These are phyloP conservation scores for Amia ocellicauda DNA, from an alignment of 2,113 vertebrate species.

Conservation along the genomic window DNA sequence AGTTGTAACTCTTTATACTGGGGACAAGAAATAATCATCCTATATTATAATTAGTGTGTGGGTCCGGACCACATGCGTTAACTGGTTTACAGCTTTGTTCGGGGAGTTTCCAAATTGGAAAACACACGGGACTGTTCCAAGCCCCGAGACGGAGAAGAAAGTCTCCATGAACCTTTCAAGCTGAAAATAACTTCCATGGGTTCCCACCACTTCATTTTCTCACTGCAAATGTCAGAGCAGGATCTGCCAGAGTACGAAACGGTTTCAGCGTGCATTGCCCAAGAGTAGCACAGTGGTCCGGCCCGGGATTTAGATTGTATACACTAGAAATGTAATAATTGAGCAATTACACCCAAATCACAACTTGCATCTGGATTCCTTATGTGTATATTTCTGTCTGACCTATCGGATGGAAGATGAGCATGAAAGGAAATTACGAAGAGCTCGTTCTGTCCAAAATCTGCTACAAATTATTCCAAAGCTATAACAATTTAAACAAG, in stretches of 20 bases:
- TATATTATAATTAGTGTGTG: too few species aligned
- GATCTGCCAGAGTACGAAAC: background rate
- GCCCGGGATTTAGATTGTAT: too few species aligned
- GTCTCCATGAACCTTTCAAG: too few species aligned
- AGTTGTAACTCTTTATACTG: too few species aligned
- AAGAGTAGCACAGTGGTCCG: slow-evolving; percentile 37
- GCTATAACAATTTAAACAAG: slow-evolving; percentile 79
- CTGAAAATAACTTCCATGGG: background rate
- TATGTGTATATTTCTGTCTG: slow-evolving; percentile 76
- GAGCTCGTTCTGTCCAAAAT: slow-evolving; percentile 72
- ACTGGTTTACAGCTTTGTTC: too few species aligned
- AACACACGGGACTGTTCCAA: background rate
- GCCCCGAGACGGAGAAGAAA: too few species aligned
- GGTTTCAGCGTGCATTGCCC: background rate
- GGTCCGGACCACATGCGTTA: too few species aligned
- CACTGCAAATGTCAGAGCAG: background rate
- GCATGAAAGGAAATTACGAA: slow-evolving; percentile 83
- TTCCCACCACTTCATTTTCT: background rate
- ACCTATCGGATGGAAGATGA: slow-evolving; percentile 75
- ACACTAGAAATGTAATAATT: slow-evolving; percentile 50
- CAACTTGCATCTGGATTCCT: slow-evolving; percentile 75
- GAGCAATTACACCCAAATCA: slow-evolving; percentile 41
- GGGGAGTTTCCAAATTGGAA: background rate
- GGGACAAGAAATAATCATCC: too few species aligned
- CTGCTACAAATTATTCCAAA: slow-evolving; percentile 88